phyloP scores from a whole-genome alignment of 2,797 vertebrate genomes.

The Coccyzus lansbergi region DNA sequence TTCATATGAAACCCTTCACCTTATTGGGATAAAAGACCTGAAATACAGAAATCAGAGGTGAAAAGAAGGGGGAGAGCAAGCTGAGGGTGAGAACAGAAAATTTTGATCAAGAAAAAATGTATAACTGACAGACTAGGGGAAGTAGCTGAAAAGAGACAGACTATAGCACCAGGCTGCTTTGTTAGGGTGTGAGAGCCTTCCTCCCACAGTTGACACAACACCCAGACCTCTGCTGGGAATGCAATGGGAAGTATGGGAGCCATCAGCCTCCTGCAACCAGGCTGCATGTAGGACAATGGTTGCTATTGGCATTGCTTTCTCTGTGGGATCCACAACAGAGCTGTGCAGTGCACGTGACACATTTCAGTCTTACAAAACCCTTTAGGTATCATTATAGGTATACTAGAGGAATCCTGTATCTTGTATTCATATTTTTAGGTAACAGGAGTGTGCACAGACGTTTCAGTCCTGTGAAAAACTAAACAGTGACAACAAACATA shows the following conservation, averaged over 20 bases:
- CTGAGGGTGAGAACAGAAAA: neutral
- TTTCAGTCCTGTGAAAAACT: neutral
- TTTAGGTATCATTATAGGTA: neutral
- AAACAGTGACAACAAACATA: neutral
- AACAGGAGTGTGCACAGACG: neutral
- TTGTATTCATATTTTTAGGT: neutral
- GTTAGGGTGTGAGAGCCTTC: neutral
- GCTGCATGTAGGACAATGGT: neutral
- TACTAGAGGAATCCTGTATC: neutral
- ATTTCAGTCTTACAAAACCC: neutral
- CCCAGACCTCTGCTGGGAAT: neutral
- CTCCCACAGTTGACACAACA: neutral
- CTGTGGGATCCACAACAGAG: neutral
- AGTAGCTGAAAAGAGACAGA: neutral
- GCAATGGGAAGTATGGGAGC: neutral
- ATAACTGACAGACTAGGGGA: neutral
- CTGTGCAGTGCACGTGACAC: neutral
- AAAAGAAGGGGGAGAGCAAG: neutral
- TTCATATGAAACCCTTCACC: neutral
- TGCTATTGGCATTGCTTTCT: neutral
- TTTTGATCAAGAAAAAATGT: neutral
- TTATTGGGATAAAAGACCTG: neutral
- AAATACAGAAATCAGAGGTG: neutral
- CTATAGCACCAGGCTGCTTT: neutral
- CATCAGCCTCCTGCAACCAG: too few relatives aligned